These are phyloP conservation scores for Anomalospiza imberbis DNA, from an alignment of 2,797 vertebrate species.

Conservation along the genomic window DNA sequence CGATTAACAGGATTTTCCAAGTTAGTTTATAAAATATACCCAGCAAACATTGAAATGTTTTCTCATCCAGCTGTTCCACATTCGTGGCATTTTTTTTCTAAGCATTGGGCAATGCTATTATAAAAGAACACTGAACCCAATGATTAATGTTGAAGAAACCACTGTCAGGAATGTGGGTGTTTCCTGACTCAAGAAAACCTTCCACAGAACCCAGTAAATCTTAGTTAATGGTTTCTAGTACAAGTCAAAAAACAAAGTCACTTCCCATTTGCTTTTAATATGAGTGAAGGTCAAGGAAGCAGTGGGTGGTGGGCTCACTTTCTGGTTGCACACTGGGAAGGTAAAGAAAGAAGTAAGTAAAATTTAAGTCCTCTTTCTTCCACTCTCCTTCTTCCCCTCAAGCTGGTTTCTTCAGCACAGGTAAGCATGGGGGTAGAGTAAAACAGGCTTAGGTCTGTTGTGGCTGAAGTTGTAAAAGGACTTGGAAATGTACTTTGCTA, in stretches of 20 bases:
- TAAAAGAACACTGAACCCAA: slow-evolving; percentile 4
- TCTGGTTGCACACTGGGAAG: background rate
- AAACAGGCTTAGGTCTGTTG: background rate
- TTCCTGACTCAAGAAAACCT: background rate
- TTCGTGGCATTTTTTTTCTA: slow-evolving; percentile 31
- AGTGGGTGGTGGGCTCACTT: background rate
- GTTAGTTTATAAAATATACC: background rate
- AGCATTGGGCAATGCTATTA: background rate
- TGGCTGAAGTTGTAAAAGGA: background rate
- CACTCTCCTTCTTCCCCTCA: background rate
- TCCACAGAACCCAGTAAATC: background rate
- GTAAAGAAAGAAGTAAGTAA: background rate
- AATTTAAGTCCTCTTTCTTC: background rate
- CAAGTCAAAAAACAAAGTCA: background rate
- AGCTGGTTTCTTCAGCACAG: background rate
- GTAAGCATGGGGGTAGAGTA: background rate
- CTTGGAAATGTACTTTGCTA: background rate
- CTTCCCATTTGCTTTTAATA: background rate
- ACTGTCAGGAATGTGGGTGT: background rate
- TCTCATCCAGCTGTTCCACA: background rate
- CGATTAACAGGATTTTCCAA: slow-evolving; percentile 30
- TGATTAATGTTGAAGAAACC: background rate
- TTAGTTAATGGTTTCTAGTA: background rate
- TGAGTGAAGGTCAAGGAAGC: background rate
- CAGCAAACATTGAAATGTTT: background rate